Evolutionary conservation across 2,113 vertebrate genomes (phyloP).

Genomic region (Syngnathus floridae): DNA sequence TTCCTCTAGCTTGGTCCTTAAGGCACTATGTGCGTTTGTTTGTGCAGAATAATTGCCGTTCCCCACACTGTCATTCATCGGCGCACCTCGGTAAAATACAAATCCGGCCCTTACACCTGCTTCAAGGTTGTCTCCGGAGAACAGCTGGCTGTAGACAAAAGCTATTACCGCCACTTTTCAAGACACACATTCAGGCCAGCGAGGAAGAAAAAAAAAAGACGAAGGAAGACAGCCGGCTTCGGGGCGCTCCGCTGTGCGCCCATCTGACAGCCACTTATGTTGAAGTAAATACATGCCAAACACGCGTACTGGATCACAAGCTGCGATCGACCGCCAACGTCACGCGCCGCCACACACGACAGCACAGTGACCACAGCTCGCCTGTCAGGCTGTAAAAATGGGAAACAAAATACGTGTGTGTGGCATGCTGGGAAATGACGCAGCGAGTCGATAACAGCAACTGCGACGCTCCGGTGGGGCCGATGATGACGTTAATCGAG

Average conservation of each 20-base stretch:
- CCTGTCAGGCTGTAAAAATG: neutral
- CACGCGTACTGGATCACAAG: neutral
- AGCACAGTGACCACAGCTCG: neutral
- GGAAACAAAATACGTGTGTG: neutral
- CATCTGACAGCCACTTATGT: constrained; percentile 12
- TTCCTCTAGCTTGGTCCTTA: neutral
- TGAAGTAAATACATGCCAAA: neutral
- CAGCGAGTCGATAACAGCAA: constrained; percentile 22
- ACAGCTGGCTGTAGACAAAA: neutral
- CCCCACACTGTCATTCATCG: neutral
- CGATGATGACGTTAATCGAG: constrained; percentile 28
- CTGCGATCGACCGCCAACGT: neutral
- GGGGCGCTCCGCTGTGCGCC: neutral
- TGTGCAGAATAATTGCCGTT: neutral
- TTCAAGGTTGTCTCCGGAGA: neutral
- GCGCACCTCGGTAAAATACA: neutral
- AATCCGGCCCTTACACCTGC: neutral
- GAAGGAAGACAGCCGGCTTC: neutral
- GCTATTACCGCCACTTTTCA: constrained; percentile 1
- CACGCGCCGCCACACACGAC: neutral
- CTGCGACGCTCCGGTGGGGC: constrained; percentile 13
- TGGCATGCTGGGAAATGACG: constrained; percentile 21
- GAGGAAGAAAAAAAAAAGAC: neutral
- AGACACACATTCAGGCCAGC: neutral
- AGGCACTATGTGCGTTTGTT: constrained; percentile 11